Conservation (phyloP, 2,113 vertebrate species). For the Etheostoma spectabile region DNA sequence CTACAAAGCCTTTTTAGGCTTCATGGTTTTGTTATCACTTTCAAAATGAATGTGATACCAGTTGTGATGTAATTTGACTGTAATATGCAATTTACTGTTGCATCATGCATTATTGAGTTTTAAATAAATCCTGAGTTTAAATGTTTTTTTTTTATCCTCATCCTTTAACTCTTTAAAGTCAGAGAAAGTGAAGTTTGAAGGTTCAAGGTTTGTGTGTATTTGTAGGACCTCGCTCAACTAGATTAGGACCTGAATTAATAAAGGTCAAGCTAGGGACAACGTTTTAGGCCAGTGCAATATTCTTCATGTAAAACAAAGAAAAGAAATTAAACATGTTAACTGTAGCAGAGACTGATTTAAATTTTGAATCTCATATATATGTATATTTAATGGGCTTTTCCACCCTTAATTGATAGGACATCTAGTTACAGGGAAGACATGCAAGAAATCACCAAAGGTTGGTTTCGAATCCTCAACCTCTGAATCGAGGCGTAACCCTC, state of each 20-base stretch:
- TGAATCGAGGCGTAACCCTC: no score
- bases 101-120: neutral
- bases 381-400: no score
- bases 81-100: neutral
- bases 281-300: neutral
- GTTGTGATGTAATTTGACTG: neutral
- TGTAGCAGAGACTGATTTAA: neutral
- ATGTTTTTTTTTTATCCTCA: neutral
- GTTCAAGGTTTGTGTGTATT: neutral
- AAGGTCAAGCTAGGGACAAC: neutral
- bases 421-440: no score
- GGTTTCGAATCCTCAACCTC: no score
- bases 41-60: neutral
- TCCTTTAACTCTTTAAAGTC: neutral
- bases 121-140: neutral
- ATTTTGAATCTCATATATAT: no score
- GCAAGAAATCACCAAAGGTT: no score
- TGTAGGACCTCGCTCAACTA: neutral
- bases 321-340: neutral
- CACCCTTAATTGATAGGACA: no score
- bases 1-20: neutral
- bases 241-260: neutral
- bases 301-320: neutral
- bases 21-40: neutral
- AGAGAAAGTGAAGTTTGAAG: neutral